These are phyloP conservation scores for Bubo scandiacus DNA, from an alignment of 2,113 vertebrate species.

Conservation along the genomic window DNA sequence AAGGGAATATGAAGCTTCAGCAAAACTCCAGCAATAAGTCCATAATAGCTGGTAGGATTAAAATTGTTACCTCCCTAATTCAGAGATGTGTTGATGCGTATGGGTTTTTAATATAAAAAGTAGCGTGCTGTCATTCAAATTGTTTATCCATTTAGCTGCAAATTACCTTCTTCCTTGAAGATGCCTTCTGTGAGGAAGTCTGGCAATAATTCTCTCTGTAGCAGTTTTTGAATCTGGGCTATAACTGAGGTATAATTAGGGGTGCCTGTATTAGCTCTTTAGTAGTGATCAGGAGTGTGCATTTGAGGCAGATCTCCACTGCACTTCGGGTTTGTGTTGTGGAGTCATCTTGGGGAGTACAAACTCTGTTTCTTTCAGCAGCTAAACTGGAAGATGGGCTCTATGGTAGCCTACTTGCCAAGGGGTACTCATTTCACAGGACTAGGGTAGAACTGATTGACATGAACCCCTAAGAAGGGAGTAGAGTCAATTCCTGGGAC, in stretches of 20 bases:
- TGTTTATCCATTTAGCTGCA: not conserved
- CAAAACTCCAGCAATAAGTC: not conserved
- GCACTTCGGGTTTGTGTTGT: not conserved
- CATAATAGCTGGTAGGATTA: not conserved
- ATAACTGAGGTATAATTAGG: not conserved
- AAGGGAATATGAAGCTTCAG: not conserved
- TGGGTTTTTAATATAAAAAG: not conserved
- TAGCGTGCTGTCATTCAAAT: not conserved
- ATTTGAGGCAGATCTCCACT: not conserved
- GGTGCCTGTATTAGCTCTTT: not conserved
- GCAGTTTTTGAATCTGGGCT: not conserved
- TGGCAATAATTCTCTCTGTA: not conserved
- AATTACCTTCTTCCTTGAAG: not conserved
- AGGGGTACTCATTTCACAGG: not conserved
- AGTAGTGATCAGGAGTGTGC: not conserved
- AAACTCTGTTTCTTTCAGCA: not conserved
- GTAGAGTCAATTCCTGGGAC: not conserved
- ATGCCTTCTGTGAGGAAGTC: not conserved
- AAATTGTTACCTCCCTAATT: not conserved
- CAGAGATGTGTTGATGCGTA: rapidly evolving
- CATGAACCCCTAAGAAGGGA: not conserved
- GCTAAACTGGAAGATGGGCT: not conserved
- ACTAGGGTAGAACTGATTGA: not conserved
- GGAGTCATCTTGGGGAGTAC: not conserved
- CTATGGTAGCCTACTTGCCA: rapidly evolving